Evolutionary conservation across 1,140 invertebrate species (phyloP).

Genomic region (Teleopsis dalmanni): DNA sequence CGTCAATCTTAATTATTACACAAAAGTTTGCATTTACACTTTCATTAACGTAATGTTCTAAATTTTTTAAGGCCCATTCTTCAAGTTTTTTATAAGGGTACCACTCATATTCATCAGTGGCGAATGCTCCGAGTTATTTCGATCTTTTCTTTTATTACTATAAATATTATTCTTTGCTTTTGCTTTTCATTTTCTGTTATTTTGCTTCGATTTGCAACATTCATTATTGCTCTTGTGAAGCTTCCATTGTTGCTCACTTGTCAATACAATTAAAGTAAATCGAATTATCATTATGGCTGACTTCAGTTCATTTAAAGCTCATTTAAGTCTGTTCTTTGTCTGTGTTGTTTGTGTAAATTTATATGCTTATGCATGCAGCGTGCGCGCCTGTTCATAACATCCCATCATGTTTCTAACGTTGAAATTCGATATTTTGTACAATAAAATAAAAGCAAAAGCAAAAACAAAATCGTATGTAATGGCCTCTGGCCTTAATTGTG

Average conservation of each 20-base stretch:
- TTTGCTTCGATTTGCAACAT: too few relatives aligned
- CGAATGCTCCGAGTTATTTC: too few relatives aligned
- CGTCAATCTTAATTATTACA: too few relatives aligned
- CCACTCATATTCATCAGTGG: too few relatives aligned
- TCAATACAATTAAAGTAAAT: slow-evolving; percentile 38
- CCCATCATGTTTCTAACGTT: slow-evolving; percentile 4
- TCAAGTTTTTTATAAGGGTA: too few relatives aligned
- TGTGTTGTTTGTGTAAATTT: slow-evolving; percentile 1
- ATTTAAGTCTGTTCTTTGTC: slow-evolving; percentile 18
- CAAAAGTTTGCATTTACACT: too few relatives aligned
- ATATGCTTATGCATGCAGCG: background rate
- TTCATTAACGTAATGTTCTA: too few relatives aligned
- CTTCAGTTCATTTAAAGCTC: slow-evolving; percentile 41
- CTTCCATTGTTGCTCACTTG: slow-evolving; percentile 15
- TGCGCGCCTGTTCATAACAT: background rate
- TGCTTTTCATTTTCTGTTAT: too few relatives aligned
- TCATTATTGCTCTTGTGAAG: background rate
- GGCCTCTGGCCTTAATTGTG: slow-evolving; percentile 8
- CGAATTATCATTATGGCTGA: slow-evolving; percentile 44
- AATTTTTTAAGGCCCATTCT: too few relatives aligned
- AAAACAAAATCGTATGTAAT: background rate
- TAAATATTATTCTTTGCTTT: too few relatives aligned
- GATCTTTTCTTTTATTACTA: too few relatives aligned
- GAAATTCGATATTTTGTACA: slow-evolving; percentile 7
- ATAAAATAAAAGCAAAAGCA: background rate